phyloP scores from a whole-genome alignment of 1,140 invertebrate genomes.

The Acyrthosiphon pisum region DNA sequence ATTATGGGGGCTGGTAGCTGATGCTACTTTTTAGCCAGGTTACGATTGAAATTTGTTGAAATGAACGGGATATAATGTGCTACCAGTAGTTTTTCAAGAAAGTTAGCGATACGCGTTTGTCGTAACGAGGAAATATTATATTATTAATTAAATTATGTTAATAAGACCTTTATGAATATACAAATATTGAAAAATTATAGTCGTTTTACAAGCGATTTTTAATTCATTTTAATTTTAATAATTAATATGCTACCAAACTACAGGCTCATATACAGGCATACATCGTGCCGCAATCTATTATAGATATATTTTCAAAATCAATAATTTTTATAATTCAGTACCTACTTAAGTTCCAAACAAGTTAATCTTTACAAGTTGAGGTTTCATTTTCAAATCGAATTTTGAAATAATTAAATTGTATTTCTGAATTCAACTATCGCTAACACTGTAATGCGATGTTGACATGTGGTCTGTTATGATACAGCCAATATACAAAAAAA shows the following conservation, averaged over 20 bases:
- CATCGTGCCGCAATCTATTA: too few relatives aligned
- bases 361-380: background rate
- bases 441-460: background rate
- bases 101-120: too few relatives aligned
- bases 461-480: background rate
- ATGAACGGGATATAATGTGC: too few relatives aligned
- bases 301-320: too few relatives aligned
- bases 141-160: too few relatives aligned
- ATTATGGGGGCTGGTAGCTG: too few relatives aligned
- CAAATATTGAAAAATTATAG: background rate
- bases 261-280: too few relatives aligned
- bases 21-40: background rate
- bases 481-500: background rate
- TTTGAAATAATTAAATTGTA: background rate
- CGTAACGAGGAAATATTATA: too few relatives aligned
- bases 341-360: background rate
- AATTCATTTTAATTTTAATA: background rate
- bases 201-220: background rate
- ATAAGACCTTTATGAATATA: background rate
- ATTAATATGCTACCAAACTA: background rate
- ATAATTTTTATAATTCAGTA: background rate
- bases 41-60: too few relatives aligned
- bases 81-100: background rate
- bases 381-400: background rate
- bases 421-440: background rate